Evolutionary conservation across 2,113 vertebrate species (phyloP).

Genomic region (Otus sunia): DNA sequence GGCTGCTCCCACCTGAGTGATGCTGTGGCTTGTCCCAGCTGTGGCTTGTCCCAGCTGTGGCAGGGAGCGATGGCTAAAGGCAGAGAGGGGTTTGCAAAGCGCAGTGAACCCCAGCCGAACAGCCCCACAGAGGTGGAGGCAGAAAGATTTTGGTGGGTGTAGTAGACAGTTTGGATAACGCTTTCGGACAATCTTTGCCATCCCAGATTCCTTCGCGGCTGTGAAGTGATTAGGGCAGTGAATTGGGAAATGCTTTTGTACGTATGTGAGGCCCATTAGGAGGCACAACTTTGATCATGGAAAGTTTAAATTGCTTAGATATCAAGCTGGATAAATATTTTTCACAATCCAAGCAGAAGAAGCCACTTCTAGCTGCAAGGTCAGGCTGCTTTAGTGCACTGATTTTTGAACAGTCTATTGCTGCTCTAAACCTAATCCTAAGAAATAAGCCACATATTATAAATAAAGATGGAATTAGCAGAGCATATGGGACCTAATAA

Average conservation of each 20-base stretch:
- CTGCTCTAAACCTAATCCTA: constrained; percentile 34
- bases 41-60: fast-evolving
- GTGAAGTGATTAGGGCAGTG: fast-evolving
- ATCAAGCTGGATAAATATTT: background rate
- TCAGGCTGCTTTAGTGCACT: background rate
- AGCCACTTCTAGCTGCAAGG: background rate
- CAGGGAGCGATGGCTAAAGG: fast-evolving
- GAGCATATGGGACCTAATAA: constrained; percentile 42
- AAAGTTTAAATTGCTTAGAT: background rate
- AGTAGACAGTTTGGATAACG: background rate
- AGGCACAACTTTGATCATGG: background rate
- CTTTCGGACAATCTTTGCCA: background rate
- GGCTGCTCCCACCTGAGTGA: background rate
- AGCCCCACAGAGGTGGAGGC: background rate
- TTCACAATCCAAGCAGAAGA: background rate
- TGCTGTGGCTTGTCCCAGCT: fast-evolving
- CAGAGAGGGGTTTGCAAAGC: background rate
- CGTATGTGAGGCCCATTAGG: fast-evolving
- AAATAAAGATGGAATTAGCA: constrained; percentile 34
- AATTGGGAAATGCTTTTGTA: background rate
- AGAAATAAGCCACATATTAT: background rate
- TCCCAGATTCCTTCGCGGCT: background rate
- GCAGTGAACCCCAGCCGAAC: background rate
- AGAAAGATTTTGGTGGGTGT: background rate
- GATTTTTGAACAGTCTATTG: background rate